Base-by-base conservation (phyloP, 1,140 invertebrate species). In the Stenopsyche tienmushanensis region DNA sequence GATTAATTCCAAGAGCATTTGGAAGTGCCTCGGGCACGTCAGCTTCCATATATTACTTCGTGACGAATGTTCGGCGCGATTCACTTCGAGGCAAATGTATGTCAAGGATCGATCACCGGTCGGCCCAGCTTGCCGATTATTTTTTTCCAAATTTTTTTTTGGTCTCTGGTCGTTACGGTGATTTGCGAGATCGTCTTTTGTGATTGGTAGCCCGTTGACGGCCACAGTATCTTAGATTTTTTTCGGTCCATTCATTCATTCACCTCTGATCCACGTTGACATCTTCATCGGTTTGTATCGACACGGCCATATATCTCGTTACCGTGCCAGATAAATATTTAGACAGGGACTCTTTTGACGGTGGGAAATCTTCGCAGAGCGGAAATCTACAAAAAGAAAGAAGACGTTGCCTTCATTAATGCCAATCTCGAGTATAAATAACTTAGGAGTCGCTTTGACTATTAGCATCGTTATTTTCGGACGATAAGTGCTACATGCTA, bases 11-110 rank as follows among this genome's bases (percentile, higher is more conserved):
- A 57, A 57, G 54, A 57, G 34, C 54, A 54, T 25, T 54, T 29
- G 52, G 25, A 5, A 60, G 41, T 21, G 57, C 57, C 44, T 47
- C 21, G 24, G 42, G 57, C 57, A 8, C n/a, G 15, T 23, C 24
- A 47, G 41, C 57, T 60, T 60, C 57, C 57, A 60, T 60, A 60
- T 60, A 57, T 57, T 57, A 57, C 54, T 57, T 57, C 34, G 54
- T 57, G 54, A 57, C 52, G 52, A 54, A 29, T 10, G 18, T 21
- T 17, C 39, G 26, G 54, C n/a, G 13, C 54, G 26, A 17, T 17
- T n/a, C 23, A 17, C n/a, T n/a, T 47, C 44, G 44, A 8, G 17
- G 3, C 44, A 20, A 5, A 60, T 47, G 17, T 60, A 23, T 60
- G 57, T 60, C 57, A 60, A 60, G 57, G 57, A 60, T 41, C 57